Conservation (phyloP, 1,140 invertebrate species). For the Tribolium madens region DNA sequence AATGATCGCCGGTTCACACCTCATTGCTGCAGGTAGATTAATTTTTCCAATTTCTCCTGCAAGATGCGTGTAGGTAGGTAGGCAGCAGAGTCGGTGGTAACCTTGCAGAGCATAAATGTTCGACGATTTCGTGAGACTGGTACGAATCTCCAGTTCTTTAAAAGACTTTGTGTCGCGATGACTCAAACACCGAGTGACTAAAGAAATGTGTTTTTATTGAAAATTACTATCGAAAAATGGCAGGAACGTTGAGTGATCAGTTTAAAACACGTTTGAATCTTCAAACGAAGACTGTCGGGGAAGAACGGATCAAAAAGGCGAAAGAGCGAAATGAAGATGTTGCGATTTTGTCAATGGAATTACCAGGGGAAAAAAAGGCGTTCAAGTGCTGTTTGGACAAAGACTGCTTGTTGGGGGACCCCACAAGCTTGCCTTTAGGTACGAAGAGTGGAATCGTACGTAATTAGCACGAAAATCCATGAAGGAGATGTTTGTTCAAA, state of each 20-base stretch:
- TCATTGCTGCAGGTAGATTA: conserved; percentile 23
- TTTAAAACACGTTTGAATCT: conserved; percentile 79
- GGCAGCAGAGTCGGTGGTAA: conserved; percentile 44
- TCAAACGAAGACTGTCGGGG: conserved; percentile 80
- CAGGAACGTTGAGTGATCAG: conserved; percentile 81
- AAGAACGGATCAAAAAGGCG: conserved; percentile 79
- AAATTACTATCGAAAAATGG: conserved; percentile 68
- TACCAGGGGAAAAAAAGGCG: conserved; percentile 78
- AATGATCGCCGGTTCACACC: not conserved
- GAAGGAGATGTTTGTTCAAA: not conserved
- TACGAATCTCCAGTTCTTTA: conserved; percentile 56
- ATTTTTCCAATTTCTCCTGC: conserved; percentile 45
- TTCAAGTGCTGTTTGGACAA: conserved; percentile 82
- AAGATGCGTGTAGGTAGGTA: conserved; percentile 52
- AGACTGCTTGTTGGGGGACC: conserved; percentile 81
- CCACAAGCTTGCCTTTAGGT: conserved; percentile 83
- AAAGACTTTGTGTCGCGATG: conserved; percentile 55
- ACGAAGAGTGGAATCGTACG: conserved; percentile 55
- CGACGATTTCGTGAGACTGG: conserved; percentile 56
- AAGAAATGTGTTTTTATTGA: not conserved
- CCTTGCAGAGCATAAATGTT: conserved; percentile 54
- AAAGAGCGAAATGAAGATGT: conserved; percentile 87
- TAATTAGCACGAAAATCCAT: not conserved
- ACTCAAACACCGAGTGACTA: conserved; percentile 44
- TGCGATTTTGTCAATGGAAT: conserved; percentile 85